These are phyloP conservation scores for Catharus ustulatus DNA, from an alignment of 2,797 vertebrate genomes.

Conservation along the genomic window DNA sequence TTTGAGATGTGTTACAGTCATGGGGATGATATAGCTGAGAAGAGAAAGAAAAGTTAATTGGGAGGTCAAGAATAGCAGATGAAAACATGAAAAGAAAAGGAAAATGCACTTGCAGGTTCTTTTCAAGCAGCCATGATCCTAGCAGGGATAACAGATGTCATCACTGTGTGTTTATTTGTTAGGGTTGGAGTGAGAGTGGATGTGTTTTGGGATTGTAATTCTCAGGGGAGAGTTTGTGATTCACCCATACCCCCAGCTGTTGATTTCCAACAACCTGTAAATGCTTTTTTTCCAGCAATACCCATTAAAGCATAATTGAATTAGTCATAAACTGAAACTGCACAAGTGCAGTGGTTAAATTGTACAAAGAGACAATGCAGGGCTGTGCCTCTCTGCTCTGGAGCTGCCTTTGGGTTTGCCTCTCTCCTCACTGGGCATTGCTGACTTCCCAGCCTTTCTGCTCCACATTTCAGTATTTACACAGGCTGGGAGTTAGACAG, in stretches of 20 bases:
- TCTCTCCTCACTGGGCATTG: rapidly evolving
- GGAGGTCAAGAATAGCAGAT: not conserved
- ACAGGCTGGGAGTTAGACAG: not conserved
- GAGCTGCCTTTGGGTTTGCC: not conserved
- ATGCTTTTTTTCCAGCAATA: not conserved
- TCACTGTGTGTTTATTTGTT: not conserved
- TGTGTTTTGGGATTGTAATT: not conserved
- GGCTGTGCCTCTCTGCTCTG: not conserved
- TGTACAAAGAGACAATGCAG: not conserved
- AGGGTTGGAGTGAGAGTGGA: not conserved
- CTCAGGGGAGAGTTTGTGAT: not conserved
- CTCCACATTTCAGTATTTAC: not conserved
- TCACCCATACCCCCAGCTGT: not conserved
- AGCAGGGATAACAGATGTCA: not conserved
- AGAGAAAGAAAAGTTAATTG: not conserved
- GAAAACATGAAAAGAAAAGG: not conserved
- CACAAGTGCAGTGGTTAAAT: not conserved
- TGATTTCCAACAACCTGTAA: not conserved
- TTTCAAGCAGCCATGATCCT: not conserved
- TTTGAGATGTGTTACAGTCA: not conserved
- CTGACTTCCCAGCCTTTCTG: not conserved
- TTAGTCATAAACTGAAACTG: not conserved
- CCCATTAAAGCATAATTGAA: not conserved
- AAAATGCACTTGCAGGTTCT: not conserved
- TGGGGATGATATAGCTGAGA: not conserved